Evolutionary conservation across 2,888 invertebrate genomes (phyloP), one percentile per base, ranked within the genome.

Genomic region (Epinotia nisella): DNA sequence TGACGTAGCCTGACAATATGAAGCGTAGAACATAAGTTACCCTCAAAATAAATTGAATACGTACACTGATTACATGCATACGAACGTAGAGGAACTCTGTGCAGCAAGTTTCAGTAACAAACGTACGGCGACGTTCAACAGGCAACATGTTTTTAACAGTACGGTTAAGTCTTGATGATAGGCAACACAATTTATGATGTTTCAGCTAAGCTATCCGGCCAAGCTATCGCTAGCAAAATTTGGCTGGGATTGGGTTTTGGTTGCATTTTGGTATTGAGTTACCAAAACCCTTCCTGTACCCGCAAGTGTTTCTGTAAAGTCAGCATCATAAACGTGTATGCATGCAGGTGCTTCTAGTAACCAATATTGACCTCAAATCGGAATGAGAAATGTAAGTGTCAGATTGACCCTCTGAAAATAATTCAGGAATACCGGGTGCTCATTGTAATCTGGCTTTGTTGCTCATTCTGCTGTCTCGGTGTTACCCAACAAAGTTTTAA

Each of bases 401-500:
- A 24, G 21, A 24, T 24, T 24, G 21, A 24, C 21, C 21, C 21
- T 24, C 21, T 29, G 41, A n/a, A 3, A 29, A 67, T 29, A 59
- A 64, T 53, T 66, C 39, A 56, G 56, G 62, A 9, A 53, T 39
- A 59, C 17, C 17, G 35, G 68, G 19, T 17, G 61, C 17, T 68
- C 64, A 73, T 61, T 19, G 70, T 70, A 76, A 60, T 73, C 53
- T 76, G 70, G 75, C 61, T 61, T 17, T 56, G 29, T 71, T 67
- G 67, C 66, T 59, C 19, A 29, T 68, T 59, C 45, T 49, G 49
- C 51, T 70, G 65, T 51, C 68, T 71, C 61, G 72, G 77, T 75
- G 69, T 76, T 75, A 76, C 80, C 80, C 80, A 81, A 77, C 78
- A 71, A 82, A 82, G 76, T 82, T 81, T 79, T 81, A 81, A 82